Conservation (phyloP, 1,140 invertebrate genomes). For the Daktulosphaira vitifoliae region DNA sequence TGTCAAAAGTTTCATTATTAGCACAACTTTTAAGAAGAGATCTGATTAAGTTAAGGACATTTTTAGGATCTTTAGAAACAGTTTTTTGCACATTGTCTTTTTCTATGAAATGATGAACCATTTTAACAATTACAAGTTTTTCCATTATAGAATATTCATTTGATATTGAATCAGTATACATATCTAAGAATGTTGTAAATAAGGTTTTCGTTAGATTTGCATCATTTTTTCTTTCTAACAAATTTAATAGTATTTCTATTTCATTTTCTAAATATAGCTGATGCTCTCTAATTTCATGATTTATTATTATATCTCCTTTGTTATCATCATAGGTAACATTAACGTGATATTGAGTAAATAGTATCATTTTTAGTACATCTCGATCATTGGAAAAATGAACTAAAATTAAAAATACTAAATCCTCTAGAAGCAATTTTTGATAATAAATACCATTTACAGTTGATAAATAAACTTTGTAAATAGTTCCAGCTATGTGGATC, state of each 20-base stretch:
- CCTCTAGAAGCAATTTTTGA: slow-evolving; percentile 5
- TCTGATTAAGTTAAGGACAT: slow-evolving; percentile 43
- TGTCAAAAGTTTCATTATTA: slow-evolving; percentile 34
- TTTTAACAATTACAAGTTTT: slow-evolving; percentile 41
- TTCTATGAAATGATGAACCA: slow-evolving; percentile 42
- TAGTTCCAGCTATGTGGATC: not conserved
- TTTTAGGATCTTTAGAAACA: slow-evolving; percentile 42
- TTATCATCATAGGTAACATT: slow-evolving; percentile 41
- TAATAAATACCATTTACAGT: not conserved
- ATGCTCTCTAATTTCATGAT: slow-evolving; percentile 17
- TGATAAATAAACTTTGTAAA: not conserved
- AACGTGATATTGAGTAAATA: not conserved
- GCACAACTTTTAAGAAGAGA: slow-evolving; percentile 39
- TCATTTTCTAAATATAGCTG: slow-evolving; percentile 16
- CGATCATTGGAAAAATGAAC: not conserved
- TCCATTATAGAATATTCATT: slow-evolving; percentile 35
- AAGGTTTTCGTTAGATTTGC: slow-evolving; percentile 12
- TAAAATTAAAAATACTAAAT: slow-evolving; percentile 6
- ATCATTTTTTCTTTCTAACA: slow-evolving; percentile 17
- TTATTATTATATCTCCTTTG: slow-evolving; percentile 41
- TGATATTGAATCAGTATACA: not conserved
- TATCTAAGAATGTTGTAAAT: slow-evolving; percentile 26
- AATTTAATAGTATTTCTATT: slow-evolving; percentile 20
- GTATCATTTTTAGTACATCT: not conserved
- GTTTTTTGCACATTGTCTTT: slow-evolving; percentile 42